Evolutionary conservation across 2,797 vertebrate genomes (phyloP), one percentile per base, ranked within the genome.

Genomic region (Passerculus sandwichensis): DNA sequence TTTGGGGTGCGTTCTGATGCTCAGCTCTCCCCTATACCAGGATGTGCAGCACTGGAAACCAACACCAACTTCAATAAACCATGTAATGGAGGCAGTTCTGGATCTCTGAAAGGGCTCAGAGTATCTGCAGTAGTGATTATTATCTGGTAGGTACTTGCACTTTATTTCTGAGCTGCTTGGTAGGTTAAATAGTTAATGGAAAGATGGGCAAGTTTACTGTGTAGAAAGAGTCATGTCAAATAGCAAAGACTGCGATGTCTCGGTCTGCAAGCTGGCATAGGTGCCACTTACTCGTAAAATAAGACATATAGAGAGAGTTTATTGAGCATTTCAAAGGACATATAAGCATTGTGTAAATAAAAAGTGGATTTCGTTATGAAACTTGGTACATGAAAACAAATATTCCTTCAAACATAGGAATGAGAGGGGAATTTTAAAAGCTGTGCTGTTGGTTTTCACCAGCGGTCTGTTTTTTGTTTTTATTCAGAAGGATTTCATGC

Each of bases 11-110:
- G 7, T 64, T 93, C 91, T 96, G 85, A 95, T 23, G 27, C 87
- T 93, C 61, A 22, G 59, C 82, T 96, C 47, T 96, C 72, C 93
- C 72, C 42, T 85, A 6, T 78, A 69, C 61, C 78, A 94, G 87
- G 85, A 93, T 92, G 93, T 64, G 72, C 91, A 26, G 79, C 91
- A 26, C 91, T 80, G 91, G 85, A 91, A 91, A 65, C 40, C 65
- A 14, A 9, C 85, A 71, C 57, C 32, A 53, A 8, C 65, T 56
- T 74, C 88, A 20, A 3, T 74, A 88, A 91, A 80, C 23, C 85
- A 15, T 71, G 27, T 83, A 74, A 87, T 91, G 91, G 91, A 91
- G 93, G 89, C 89, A 50, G 57, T 74, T 64, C 75, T 83, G 91
- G 40, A 79, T 85, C 72, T 75, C 87, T 77, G 73, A 65, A 76